A percentile compares a stretch with the other conserved stretches of the same genome.
Conservation (phyloP, 2,888 invertebrate genomes). For the Hoplodrina blanda region DNA sequence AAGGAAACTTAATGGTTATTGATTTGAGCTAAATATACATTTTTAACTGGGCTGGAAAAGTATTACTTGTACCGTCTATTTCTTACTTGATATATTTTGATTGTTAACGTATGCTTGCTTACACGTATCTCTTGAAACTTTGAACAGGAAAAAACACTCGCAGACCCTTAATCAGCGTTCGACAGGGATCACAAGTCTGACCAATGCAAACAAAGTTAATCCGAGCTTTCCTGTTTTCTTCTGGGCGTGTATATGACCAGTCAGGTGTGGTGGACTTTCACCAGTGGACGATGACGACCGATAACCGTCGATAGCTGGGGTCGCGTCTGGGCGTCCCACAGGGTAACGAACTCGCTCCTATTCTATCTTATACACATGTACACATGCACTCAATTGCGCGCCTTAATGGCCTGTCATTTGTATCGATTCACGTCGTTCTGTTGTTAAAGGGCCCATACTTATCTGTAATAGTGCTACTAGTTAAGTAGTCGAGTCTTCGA, state of each 20-base stretch:
- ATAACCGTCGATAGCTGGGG: conserved; percentile 78
- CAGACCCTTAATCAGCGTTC: conserved; percentile 30
- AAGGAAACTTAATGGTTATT: background rate
- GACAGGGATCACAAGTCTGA: conserved; percentile 30
- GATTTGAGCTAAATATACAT: conserved; percentile 1
- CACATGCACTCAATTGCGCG: conserved; percentile 68
- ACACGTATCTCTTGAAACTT: conserved; percentile 13
- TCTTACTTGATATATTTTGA: background rate
- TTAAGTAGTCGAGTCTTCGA: conserved; percentile 53
- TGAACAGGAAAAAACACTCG: conserved; percentile 40
- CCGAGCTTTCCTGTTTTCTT: conserved; percentile 57
- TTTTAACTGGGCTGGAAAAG: too few relatives aligned
- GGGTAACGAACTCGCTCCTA: conserved; percentile 80
- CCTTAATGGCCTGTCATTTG: conserved; percentile 70
- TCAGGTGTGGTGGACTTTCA: conserved; percentile 76
- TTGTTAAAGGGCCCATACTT: conserved; percentile 63
- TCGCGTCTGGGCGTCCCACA: conserved; percentile 73
- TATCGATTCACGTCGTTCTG: conserved; percentile 67
- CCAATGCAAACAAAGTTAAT: conserved; percentile 52
- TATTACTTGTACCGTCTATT: background rate
- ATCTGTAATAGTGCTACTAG: conserved; percentile 61
- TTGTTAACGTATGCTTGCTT: background rate
- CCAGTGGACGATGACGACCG: conserved; percentile 72
- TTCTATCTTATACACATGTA: conserved; percentile 67
- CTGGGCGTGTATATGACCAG: conserved; percentile 45